Evolutionary conservation across 2,888 invertebrate species (phyloP).

Genomic region (Epiblema foenella): DNA sequence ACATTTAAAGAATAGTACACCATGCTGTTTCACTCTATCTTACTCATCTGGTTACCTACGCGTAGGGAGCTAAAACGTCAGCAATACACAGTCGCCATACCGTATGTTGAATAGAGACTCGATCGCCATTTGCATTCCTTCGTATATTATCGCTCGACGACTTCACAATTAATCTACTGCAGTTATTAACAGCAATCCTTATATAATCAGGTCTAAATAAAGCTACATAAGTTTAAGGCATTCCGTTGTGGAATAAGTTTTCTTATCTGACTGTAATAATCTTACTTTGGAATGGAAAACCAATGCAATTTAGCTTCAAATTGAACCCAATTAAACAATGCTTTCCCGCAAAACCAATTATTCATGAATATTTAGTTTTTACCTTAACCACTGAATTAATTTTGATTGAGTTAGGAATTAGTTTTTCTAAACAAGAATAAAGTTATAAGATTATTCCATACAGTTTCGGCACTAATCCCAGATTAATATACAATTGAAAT

Average conservation of each 20-base stretch:
- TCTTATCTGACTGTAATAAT: constrained; percentile 24
- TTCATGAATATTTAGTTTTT: too few relatives aligned
- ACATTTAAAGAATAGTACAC: too few relatives aligned
- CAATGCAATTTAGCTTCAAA: background rate
- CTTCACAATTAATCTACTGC: constrained; percentile 19
- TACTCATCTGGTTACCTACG: background rate
- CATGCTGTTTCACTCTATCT: too few relatives aligned
- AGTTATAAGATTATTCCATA: background rate
- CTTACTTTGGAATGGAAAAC: constrained; percentile 12
- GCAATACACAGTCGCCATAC: background rate
- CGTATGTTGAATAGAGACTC: background rate
- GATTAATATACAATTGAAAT: too few relatives aligned
- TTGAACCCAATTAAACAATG: background rate
- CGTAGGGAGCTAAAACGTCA: background rate
- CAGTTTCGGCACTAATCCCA: background rate
- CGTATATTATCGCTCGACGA: constrained; percentile 6
- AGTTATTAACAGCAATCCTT: constrained; percentile 12
- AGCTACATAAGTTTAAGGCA: constrained; percentile 15
- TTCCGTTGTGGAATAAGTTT: constrained; percentile 18
- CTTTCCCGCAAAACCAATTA: too few relatives aligned
- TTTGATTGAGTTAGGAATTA: too few relatives aligned
- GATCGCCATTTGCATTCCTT: constrained; percentile 3
- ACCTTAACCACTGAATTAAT: too few relatives aligned
- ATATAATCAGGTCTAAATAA: constrained; percentile 23
- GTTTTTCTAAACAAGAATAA: background rate